Conservation (phyloP, 2,113 vertebrate species). For the Lucifuga dentata region DNA sequence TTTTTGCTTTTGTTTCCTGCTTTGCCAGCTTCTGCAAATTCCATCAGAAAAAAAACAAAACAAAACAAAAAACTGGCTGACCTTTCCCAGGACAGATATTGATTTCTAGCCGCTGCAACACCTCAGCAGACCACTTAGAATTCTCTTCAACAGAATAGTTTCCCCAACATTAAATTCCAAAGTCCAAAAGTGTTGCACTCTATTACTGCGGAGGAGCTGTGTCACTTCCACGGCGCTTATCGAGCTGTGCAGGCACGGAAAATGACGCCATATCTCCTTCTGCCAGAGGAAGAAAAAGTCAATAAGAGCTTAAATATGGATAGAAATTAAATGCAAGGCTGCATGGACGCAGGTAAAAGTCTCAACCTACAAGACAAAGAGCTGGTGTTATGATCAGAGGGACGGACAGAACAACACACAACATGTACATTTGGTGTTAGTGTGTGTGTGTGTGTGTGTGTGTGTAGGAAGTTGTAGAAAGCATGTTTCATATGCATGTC, state of each 20-base stretch:
- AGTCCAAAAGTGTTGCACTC: conserved; percentile 29
- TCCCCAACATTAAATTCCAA: conserved; percentile 19
- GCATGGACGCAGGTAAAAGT: background rate
- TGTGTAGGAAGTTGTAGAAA: no score
- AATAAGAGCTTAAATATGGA: background rate
- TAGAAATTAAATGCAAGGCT: background rate
- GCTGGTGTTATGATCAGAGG: background rate
- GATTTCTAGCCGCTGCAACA: background rate
- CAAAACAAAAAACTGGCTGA: no score
- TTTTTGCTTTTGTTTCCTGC: no score
- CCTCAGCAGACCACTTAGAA: conserved; percentile 6
- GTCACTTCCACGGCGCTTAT: conserved; percentile 44
- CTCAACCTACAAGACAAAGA: background rate
- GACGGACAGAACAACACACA: background rate
- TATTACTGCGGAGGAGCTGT: conserved; percentile 12
- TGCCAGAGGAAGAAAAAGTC: conserved; percentile 14
- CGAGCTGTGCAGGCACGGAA: conserved; percentile 24
- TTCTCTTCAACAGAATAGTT: conserved; percentile 10
- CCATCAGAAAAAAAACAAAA: no score
- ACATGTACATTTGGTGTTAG: background rate
- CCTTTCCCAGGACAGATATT: background rate
- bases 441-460: no score
- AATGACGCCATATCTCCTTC: conserved; percentile 36
- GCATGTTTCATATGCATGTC: no score
- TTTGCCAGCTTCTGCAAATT: no score